phyloP scores from a whole-genome alignment of 2,113 vertebrate genomes.

The Crypturellus undulatus region DNA sequence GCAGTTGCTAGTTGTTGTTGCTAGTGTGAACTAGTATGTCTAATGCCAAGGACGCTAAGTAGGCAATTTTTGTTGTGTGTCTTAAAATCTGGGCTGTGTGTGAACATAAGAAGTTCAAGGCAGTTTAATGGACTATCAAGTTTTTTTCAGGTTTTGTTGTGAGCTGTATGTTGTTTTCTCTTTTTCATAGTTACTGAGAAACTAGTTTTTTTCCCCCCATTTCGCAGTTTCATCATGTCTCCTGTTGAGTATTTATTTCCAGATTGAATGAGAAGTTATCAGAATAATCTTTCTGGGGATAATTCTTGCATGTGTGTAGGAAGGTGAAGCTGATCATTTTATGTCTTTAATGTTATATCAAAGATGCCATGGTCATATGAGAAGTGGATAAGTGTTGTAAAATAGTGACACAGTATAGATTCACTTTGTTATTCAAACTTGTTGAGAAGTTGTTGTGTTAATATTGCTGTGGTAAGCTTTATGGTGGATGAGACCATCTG shows the following conservation, averaged over 20 bases:
- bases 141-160: not conserved
- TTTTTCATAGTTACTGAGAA: not conserved
- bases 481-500: not conserved
- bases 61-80: rapidly evolving
- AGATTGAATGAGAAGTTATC: not conserved
- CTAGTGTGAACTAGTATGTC: not conserved
- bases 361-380: not conserved
- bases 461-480: not conserved
- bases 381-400: not conserved
- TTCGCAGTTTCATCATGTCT: not conserved
- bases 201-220: not conserved
- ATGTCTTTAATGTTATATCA: not conserved
- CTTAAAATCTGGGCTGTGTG: not conserved
- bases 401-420: not conserved
- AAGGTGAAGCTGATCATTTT: not conserved
- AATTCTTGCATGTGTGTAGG: not conserved
- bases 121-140: not conserved
- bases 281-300: not conserved
- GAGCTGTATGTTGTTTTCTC: not conserved
- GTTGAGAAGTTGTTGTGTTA: not conserved
- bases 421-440: not conserved
- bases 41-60: not conserved
- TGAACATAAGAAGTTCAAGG: rapidly evolving
- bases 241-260: not conserved
- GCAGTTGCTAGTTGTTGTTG: not conserved